Base-by-base conservation (phyloP, 2,113 vertebrate species). In the Synchiropus splendidus region DNA sequence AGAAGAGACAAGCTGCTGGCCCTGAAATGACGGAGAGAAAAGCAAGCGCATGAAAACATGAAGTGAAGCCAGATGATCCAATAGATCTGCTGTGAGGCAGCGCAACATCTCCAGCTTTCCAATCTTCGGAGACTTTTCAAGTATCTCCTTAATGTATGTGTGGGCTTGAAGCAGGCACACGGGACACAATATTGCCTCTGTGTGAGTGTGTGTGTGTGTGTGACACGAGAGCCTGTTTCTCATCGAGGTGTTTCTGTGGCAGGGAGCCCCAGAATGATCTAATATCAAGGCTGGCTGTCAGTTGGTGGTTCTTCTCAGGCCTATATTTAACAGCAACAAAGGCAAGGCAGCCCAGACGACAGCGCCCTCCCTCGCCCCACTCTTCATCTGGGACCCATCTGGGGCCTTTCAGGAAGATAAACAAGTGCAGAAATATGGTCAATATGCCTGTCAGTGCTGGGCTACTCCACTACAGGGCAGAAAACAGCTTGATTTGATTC, bases 281-380 rank as follows among this genome's bases (percentile, higher is more conserved):
- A 71, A 72, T 69, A 51, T 31, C 62, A 54, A 69, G 54, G 70
- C 61, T 32, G 54, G 51, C 48, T 52, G 54, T 70, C 44, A 55
- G 51, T 70, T 59, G 78, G 79, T 56, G 77, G 79, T 57, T 55
- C 78, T 76, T 73, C 68, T 73, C 64, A 50, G 70, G 54, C 56
- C 70, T 73, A 70, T 79, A 82, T 73, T 82, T 82, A 79, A 67
- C 61, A 51, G 61, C 58, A 69, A 76, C 77, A 78, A 69, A 78
- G 61, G 65, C 50, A 52, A 64, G 74, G 62, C 66, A 27, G 4
- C 68, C 70, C 53, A 57, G 60, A 82, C 75, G 77, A 57, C 70
- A 54, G 57, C 37, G 68, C 74, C 74, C 74, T 67, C 72, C 74
- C 48, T 48, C n/a, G n/a, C n/a, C 57, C 62, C 70, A 63, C 43